Evolutionary conservation across 2,113 vertebrate genomes (phyloP).

Genomic region (Sorex fumeus): DNA sequence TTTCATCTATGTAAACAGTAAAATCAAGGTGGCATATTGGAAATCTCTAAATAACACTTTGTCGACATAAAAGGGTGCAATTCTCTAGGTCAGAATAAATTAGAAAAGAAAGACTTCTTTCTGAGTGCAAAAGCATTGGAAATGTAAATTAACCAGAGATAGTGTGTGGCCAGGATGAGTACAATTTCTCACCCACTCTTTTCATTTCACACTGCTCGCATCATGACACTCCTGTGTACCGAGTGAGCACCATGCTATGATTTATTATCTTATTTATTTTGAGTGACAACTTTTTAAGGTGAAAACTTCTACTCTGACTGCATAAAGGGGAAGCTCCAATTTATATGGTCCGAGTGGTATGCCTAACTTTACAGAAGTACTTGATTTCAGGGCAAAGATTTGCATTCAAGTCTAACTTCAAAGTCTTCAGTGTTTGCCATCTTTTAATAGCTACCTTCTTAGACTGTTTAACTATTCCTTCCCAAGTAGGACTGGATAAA

Average conservation of each 20-base stretch:
- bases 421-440: constrained; percentile 5
- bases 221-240: background rate
- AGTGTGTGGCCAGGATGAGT: background rate
- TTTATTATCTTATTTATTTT: constrained; percentile 25
- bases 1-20: constrained; percentile 76
- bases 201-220: background rate
- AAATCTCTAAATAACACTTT: constrained; percentile 78
- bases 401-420: background rate
- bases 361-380: background rate
- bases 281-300: background rate
- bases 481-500: background rate
- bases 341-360: background rate
- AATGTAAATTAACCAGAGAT: background rate
- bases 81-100: constrained; percentile 77
- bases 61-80: constrained; percentile 68
- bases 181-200: background rate
- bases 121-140: constrained; percentile 26
- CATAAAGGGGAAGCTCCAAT: background rate
- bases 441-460: background rate
- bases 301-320: background rate
- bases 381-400: background rate
- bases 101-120: constrained; percentile 65
- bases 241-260: accelerated
- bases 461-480: background rate
- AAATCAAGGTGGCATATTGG: constrained; percentile 66